Percentiles rank a stretch among this genome's conserved stretches.
Evolutionary conservation across 2,888 invertebrate species (phyloP).

Genomic region (Drosophila yooni): DNA sequence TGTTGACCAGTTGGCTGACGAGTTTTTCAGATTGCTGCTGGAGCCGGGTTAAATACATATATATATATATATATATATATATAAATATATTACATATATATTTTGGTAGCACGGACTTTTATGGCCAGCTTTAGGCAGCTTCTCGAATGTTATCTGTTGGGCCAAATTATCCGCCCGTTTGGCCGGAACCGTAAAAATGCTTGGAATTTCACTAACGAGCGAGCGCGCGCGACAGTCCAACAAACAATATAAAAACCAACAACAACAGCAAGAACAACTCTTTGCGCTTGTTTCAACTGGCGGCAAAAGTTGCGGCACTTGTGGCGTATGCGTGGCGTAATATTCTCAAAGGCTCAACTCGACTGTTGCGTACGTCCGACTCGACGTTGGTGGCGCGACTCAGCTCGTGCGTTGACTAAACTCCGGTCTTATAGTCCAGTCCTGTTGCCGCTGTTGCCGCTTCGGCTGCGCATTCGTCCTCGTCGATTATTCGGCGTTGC

Average conservation of each 20-base stretch:
- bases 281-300: constrained; percentile 25
- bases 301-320: constrained; percentile 47
- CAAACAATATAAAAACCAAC: constrained; percentile 5
- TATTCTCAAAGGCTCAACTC: constrained; percentile 18
- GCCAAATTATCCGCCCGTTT: constrained; percentile 55
- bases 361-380: constrained; percentile 46
- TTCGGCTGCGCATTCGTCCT: constrained; percentile 43
- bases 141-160: constrained; percentile 22
- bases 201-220: constrained; percentile 66
- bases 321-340: constrained; percentile 63
- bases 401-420: constrained; percentile 51
- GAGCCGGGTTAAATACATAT: constrained; percentile 37
- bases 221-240: constrained; percentile 15
- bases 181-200: constrained; percentile 37
- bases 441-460: constrained; percentile 36
- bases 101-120: constrained; percentile 69
- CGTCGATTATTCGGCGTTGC: constrained; percentile 42
- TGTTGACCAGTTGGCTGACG: constrained; percentile 13
- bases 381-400: constrained; percentile 75
- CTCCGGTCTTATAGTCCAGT: constrained; percentile 71
- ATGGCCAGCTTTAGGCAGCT: constrained; percentile 45
- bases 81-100: constrained; percentile 36
- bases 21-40: constrained; percentile 14
- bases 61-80: not conserved
- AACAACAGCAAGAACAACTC: constrained; percentile 21